Evolutionary conservation across 2,888 invertebrate species (phyloP).

Genomic region (Cyclophora albipunctata): DNA sequence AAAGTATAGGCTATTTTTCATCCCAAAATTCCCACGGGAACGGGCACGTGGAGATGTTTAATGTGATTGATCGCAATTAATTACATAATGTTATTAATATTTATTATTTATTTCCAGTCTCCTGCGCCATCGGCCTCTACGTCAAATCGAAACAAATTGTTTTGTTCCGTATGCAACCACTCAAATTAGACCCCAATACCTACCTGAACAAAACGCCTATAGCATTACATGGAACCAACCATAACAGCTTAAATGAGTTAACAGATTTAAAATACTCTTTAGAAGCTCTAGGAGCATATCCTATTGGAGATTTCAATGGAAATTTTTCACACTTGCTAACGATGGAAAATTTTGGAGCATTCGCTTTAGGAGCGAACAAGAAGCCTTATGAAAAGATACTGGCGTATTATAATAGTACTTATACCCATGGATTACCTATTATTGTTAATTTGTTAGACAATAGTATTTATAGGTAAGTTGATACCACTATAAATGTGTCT

Average conservation of each 20-base stretch:
- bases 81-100: no score
- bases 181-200: conserved; percentile 77
- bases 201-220: conserved; percentile 77
- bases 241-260: conserved; percentile 43
- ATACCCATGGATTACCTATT: conserved; percentile 85
- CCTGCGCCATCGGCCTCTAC: conserved; percentile 81
- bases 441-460: conserved; percentile 83
- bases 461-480: conserved; percentile 78
- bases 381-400: conserved; percentile 74
- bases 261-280: conserved; percentile 49
- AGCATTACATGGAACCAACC: conserved; percentile 70
- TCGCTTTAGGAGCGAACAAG: conserved; percentile 75
- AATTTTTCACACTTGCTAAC: conserved; percentile 78
- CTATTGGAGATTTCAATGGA: conserved; percentile 77
- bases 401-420: conserved; percentile 85
- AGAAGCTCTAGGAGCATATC: conserved; percentile 51
- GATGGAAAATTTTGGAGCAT: conserved; percentile 80
- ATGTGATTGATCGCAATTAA: no score
- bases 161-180: conserved; percentile 77
- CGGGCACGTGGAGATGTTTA: no score
- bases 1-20: no score
- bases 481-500: background rate
- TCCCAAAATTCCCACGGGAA: no score
- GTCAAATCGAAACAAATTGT: conserved; percentile 77
- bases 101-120: conserved; percentile 45